Conservation (phyloP, 2,113 vertebrate genomes). For the Onychostoma macrolepis region DNA sequence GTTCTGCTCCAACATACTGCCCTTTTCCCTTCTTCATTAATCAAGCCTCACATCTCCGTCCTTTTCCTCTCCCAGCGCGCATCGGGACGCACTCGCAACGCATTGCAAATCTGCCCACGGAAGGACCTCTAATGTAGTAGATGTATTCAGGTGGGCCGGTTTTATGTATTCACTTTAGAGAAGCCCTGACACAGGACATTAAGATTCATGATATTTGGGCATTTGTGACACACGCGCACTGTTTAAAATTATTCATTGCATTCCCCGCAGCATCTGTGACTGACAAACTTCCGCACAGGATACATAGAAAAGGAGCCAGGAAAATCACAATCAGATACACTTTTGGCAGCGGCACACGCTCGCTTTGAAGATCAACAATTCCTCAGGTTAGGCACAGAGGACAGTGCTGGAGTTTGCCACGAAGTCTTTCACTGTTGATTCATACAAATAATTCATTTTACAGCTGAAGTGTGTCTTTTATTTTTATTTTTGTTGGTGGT, state of each 20-base stretch:
- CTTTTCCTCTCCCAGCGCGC: slow-evolving; percentile 35
- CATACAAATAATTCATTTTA: slow-evolving; percentile 1
- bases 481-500: background rate
- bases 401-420: background rate
- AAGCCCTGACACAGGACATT: slow-evolving; percentile 61
- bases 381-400: background rate
- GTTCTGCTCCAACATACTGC: slow-evolving; percentile 59
- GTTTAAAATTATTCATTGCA: slow-evolving; percentile 73
- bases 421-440: background rate
- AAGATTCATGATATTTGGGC: slow-evolving; percentile 72
- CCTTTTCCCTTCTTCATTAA: background rate
- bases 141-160: slow-evolving; percentile 71
- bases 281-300: slow-evolving; percentile 62
- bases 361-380: slow-evolving; percentile 36
- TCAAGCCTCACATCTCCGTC: slow-evolving; percentile 50
- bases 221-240: slow-evolving; percentile 65
- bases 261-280: slow-evolving; percentile 66
- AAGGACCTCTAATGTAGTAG: slow-evolving; percentile 74
- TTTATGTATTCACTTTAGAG: slow-evolving; percentile 75
- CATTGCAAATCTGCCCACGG: slow-evolving; percentile 73
- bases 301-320: slow-evolving; percentile 39
- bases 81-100: slow-evolving; percentile 52
- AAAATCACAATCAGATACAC: slow-evolving; percentile 55
- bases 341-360: slow-evolving; percentile 13
- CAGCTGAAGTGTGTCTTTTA: background rate